phyloP scores from a whole-genome alignment of 2,888 invertebrate genomes.

The Cantharis flavilabris region DNA sequence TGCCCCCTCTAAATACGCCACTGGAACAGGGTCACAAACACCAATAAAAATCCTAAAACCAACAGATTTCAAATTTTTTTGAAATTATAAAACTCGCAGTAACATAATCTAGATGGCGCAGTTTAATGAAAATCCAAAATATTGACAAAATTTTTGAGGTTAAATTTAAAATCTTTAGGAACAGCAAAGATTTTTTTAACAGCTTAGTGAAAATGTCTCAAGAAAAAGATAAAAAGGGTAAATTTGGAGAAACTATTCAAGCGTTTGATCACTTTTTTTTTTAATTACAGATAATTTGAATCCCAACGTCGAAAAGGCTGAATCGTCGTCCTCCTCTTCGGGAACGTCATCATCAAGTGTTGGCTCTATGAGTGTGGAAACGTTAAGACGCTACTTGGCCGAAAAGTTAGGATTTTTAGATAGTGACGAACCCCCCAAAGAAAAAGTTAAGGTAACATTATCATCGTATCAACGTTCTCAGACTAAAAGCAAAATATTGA shows the following conservation, averaged over 20 bases:
- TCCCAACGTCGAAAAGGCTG: neutral
- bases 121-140: neutral
- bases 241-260: neutral
- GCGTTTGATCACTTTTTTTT: neutral
- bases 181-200: neutral
- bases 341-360: constrained; percentile 8
- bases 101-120: neutral
- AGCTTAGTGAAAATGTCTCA: neutral
- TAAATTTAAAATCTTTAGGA: neutral
- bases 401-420: constrained; percentile 67
- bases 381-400: constrained; percentile 67
- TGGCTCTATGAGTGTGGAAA: constrained; percentile 64
- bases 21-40: too few species aligned
- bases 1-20: too few species aligned
- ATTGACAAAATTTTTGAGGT: neutral
- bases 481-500: constrained; percentile 28
- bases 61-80: too few species aligned
- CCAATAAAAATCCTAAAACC: too few species aligned
- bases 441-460: constrained; percentile 18
- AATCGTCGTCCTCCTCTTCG: neutral
- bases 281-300: neutral
- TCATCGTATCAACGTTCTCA: neutral
- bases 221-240: neutral
- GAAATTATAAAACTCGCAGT: neutral
- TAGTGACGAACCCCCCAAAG: constrained; percentile 41